Evolutionary conservation across 2,888 invertebrate genomes (phyloP), one percentile per base, ranked within the genome.

Genomic region (Stratiomys singularior): DNA sequence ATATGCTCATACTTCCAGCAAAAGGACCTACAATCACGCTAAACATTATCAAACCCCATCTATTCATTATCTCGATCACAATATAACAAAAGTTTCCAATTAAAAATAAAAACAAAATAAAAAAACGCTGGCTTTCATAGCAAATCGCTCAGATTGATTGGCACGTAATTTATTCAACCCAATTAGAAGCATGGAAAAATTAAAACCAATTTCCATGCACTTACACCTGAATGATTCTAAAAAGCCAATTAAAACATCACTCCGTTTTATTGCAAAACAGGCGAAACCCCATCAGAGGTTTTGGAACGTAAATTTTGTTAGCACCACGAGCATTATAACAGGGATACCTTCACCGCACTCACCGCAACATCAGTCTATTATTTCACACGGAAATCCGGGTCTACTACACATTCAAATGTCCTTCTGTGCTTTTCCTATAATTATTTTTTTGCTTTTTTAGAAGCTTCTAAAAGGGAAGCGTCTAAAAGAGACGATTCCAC

Each of bases 231-330:
- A 30, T 21, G 67, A 37, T 27, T 67, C 18, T 67, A 67, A 67
- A 67, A 67, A 44, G 67, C 67, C 67, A 67, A 67, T 67, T 67
- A 67, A 67, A 67, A 64, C 64, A 64, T 64, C 64, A 64, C 13
- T 28, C 27, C 7, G 28, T 3, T 52, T 52, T 52, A 52, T 52
- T 52, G 52, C 52, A 18, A 52, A 52, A 52, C n/a, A 44, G 52
- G 18, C 15, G 15, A 18, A 18, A 52, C 52, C 44, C 18, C 28
- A 25, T 64, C 64, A 25, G 64, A 25, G 28, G n/a, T 64, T 64
- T 64, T 64, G 64, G 64, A 5, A 64, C 64, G 28, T 9, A 28
- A 64, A 27, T 28, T 64, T 15, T 3, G n/a, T n/a, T 27, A 64
- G 64, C 28, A 25, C 28, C 25, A 25, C 58, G 18, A n/a, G 15